Conservation (phyloP, 2,797 vertebrate species). For the Ptychadena robeensis region DNA sequence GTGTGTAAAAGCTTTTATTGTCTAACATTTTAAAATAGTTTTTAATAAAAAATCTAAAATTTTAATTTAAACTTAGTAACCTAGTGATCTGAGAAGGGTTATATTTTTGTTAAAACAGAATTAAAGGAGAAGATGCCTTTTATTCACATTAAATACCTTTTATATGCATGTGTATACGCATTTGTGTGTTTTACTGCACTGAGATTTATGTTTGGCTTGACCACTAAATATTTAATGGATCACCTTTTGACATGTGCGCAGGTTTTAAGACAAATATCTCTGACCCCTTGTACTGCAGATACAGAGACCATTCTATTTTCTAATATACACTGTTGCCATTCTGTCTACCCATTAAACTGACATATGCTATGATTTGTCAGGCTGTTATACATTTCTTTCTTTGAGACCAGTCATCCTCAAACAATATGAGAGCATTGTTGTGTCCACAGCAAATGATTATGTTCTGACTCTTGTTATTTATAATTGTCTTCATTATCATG, state of each 20-base stretch:
- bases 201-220: conserved; percentile 20
- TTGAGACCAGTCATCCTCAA: background rate
- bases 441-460: background rate
- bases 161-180: background rate
- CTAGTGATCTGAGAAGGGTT: background rate
- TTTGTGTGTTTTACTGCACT: conserved; percentile 31
- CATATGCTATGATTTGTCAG: background rate
- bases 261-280: background rate
- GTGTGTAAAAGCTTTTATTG: background rate
- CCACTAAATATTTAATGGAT: conserved; percentile 5
- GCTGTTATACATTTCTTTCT: conserved; percentile 19
- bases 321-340: conserved; percentile 13
- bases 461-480: conserved; percentile 29
- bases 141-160: conserved; percentile 7
- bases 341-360: conserved; percentile 9
- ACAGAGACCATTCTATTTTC: background rate
- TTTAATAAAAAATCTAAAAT: background rate
- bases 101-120: conserved; percentile 22
- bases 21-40: background rate
- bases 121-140: background rate
- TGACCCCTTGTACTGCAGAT: background rate
- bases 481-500: conserved; percentile 17
- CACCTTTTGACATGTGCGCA: background rate
- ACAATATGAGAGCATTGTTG: background rate
- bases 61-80: background rate